phyloP scores from a whole-genome alignment of 2,113 vertebrate species.

The Phylloscopus whistleri region DNA sequence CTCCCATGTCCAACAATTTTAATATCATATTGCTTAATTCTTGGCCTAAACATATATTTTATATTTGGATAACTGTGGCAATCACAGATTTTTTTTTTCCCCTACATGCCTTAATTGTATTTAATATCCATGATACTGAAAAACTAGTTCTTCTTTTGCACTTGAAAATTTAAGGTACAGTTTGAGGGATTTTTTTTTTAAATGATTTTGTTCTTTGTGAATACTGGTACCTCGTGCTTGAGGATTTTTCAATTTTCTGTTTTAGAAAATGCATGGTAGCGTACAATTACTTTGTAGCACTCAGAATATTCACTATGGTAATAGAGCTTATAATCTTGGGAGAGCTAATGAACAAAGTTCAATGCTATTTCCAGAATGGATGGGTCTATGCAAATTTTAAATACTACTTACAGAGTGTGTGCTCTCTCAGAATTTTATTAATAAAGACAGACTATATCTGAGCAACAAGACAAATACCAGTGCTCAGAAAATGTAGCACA shows the following conservation, averaged over 20 bases:
- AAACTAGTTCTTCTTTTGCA: background rate
- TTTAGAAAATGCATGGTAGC: background rate
- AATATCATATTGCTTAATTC: background rate
- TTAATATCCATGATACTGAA: background rate
- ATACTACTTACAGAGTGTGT: fast-evolving
- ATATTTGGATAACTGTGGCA: background rate
- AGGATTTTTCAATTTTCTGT: background rate
- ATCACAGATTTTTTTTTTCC: background rate
- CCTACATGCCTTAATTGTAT: background rate
- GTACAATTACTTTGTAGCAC: background rate
- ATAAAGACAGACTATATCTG: background rate
- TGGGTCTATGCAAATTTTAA: background rate
- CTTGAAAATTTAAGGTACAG: background rate
- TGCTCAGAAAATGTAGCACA: background rate
- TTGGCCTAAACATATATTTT: background rate
- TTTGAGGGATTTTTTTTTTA: background rate
- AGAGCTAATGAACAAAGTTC: background rate
- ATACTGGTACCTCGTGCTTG: background rate
- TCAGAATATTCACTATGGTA: background rate
- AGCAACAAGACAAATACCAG: background rate
- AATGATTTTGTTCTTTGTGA: background rate
- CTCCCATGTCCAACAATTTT: background rate
- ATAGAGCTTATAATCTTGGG: background rate
- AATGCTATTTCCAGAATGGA: background rate
- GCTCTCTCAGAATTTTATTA: background rate